Evolutionary conservation across 2,113 vertebrate species (phyloP).

Genomic region (Sisor rabdophorus): DNA sequence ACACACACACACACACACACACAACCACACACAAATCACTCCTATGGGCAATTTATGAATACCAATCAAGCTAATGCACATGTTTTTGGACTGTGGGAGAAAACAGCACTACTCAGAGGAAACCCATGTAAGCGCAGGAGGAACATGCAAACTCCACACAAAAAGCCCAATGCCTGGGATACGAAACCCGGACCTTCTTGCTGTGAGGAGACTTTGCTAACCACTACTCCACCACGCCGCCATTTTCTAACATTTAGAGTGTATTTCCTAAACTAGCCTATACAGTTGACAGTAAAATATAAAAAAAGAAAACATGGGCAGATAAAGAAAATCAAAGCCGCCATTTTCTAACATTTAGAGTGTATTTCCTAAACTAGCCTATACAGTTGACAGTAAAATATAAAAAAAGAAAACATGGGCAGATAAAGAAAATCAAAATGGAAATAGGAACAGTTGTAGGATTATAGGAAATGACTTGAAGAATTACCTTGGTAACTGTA

Average conservation of each 20-base stretch:
- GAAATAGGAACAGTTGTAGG: neutral
- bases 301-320: constrained; percentile 1
- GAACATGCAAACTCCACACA: too few relatives aligned
- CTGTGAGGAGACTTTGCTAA: too few relatives aligned
- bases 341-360: constrained; percentile 14
- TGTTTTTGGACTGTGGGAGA: too few relatives aligned
- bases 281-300: constrained; percentile 24
- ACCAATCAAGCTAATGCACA: too few relatives aligned
- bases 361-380: neutral
- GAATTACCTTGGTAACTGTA: constrained; percentile 91
- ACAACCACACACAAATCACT: too few relatives aligned
- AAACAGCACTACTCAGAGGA: too few relatives aligned
- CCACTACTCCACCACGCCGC: too few relatives aligned
- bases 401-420: constrained; percentile 1
- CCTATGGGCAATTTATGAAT: too few relatives aligned
- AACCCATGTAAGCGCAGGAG: too few relatives aligned
- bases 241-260: constrained; percentile 16
- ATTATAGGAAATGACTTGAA: constrained; percentile 20
- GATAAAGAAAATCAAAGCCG: neutral
- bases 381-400: constrained; percentile 26
- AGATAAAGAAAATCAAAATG: neutral
- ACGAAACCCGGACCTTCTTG: too few relatives aligned
- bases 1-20: too few relatives aligned
- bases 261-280: neutral
- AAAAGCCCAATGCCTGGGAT: too few relatives aligned